Conservation (phyloP, 2,888 invertebrate species). For the Cataglyphis rosenhaueri region DNA sequence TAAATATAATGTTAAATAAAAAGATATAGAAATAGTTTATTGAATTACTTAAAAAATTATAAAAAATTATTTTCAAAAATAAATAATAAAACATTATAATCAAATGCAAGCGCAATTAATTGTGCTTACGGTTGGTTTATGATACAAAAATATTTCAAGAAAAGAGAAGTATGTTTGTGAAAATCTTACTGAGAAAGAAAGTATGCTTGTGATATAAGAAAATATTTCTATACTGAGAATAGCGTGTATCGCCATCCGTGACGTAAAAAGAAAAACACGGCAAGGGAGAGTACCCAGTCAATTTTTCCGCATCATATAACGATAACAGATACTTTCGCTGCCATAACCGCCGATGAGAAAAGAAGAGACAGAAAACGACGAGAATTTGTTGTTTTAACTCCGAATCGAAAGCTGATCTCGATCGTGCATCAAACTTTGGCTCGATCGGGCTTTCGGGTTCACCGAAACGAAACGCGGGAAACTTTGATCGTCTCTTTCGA, state of each 20-base stretch:
- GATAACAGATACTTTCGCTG: slow-evolving; percentile 42
- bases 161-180: slow-evolving; percentile 5
- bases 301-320: slow-evolving; percentile 57
- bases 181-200: slow-evolving; percentile 24
- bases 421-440: slow-evolving; percentile 18
- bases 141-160: slow-evolving; percentile 13
- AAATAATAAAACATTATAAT: background rate
- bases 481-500: background rate
- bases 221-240: slow-evolving; percentile 45
- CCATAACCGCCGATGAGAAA: slow-evolving; percentile 20
- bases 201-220: slow-evolving; percentile 45
- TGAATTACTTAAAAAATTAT: background rate
- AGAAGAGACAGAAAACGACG: slow-evolving; percentile 41
- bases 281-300: slow-evolving; percentile 26
- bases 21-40: background rate
- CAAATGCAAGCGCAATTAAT: background rate
- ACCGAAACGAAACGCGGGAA: slow-evolving; percentile 29
- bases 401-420: slow-evolving; percentile 18
- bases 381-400: slow-evolving; percentile 55
- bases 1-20: background rate
- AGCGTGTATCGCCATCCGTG: slow-evolving; percentile 8
- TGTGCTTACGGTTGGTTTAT: background rate
- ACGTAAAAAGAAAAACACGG: slow-evolving; percentile 37
- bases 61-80: background rate
- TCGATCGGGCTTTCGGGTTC: slow-evolving; percentile 22